Base-by-base conservation (phyloP, 30 jellyfish, hydroid and myxozoan species). In the Hydra vulgaris region DNA sequence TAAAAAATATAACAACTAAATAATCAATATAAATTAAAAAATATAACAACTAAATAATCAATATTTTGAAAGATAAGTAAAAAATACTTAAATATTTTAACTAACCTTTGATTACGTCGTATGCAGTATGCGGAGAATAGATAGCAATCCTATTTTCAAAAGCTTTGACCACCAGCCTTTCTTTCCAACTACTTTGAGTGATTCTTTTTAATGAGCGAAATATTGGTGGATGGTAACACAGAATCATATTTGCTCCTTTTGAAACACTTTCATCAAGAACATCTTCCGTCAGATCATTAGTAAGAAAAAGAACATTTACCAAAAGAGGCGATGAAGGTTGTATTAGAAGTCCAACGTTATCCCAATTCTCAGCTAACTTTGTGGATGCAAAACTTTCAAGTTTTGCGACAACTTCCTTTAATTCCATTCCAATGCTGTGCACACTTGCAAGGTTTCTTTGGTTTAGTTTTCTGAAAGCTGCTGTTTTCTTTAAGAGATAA, bases 181-280 rank as follows among this genome's bases (percentile, higher is more conserved):
- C 95, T 70, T 95, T 89, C 97, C 97, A 88, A 21, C 79, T 80
- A 8, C 85, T 84, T 73, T 86, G 95, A 0, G 88, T 66, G 20
- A 95, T 24, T 25, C 95, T 21, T 72, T 95, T 95, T 21, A 95
- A 53, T 4, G 95, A 87, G 61, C 27, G 75, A 67, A 95, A 95
- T 27, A 95, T 83, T 3, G 97, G 97, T 61, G 99, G 99, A 70
- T 95, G 99, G 76, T 95, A 95, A 1, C 96, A 95, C 7, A 95
- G 79, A 18, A 95, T 89, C 88, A 89, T 22, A n/a, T 88, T 79
- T 5, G 81, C 89, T 26, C 83, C 53, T 69, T 78, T 87, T 0
- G 27, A 66, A 26, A 88, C 71, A 0, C 97, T 95, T 71, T 95
- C 97, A 4, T 70, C 76, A 74, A 95, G 27, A 18, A 95, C 99